Base-by-base conservation (phyloP, 2,113 vertebrate genomes). In the Bubo blakistoni region DNA sequence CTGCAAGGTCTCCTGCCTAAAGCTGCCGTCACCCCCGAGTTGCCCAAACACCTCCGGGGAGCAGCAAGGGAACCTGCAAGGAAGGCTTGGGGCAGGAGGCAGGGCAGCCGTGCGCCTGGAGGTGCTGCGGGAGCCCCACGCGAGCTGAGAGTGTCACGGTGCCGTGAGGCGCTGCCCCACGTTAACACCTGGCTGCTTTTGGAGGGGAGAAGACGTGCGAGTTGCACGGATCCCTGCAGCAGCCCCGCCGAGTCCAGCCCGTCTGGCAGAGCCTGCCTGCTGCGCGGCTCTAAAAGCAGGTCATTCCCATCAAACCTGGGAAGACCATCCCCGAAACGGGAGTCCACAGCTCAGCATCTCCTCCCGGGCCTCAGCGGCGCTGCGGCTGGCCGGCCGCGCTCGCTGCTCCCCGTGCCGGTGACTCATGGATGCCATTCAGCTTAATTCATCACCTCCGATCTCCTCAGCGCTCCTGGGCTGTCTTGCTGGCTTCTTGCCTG, bases 381-480 rank as follows among this genome's bases (percentile, higher is more conserved):
- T 27, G 51, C 6, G 7, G 72, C 86, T 40, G 61, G 49, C 87
- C 6, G 2, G 71, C 62, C 18, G 3, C 5, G 9, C 71, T 83
- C 4, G 1, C 65, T 57, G 78, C 81, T 95, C 85, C 52, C 58
- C 0, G 5, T 1, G 17, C 63, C 2, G 2, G 82, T 95, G 94
- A 96, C 88, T 97, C 94, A 96, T 32, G 3, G 66, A 83, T 90
- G 88, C 95, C 72, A 27, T 96, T 93, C n/a, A 29, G 90, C 55
- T 94, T 77, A 83, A 94, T 96, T 92, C 95, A 93, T 94, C 9
- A 6, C 67, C 36, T 91, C 66, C 1, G 0, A 69, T 86, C 83
- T 55, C 58, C 42, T 32, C 2, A 4, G 52, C 6, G 24, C 85
- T 86, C 85, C 81, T 40, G 74, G 76, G 46, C 74, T 88, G 66